Evolutionary conservation across 2,888 invertebrate species (phyloP).

Genomic region (Tetramorium bicarinatum): DNA sequence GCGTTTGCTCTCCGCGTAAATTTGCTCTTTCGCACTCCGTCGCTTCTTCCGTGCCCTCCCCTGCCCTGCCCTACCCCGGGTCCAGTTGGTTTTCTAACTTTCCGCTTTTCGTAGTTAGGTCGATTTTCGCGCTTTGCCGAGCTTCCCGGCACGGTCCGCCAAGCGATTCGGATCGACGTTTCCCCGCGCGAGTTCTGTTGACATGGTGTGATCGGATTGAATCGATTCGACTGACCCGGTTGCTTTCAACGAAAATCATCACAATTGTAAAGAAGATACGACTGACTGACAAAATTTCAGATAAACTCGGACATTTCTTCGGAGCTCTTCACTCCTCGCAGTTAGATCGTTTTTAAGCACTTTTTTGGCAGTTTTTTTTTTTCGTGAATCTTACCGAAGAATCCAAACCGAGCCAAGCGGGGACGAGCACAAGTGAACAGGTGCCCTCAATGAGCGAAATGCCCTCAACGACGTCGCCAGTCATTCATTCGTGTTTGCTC

Average conservation of each 20-base stretch:
- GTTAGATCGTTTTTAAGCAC: not conserved
- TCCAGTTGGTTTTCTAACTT: constrained; percentile 10
- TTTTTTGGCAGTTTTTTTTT: not conserved
- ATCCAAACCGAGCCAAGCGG: not conserved
- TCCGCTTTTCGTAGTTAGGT: constrained; percentile 43
- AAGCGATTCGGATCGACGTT: not conserved
- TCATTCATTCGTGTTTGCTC: not conserved
- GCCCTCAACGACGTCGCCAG: not conserved
- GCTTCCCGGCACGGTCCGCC: constrained; percentile 11
- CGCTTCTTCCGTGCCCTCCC: not conserved
- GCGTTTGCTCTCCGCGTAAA: constrained; percentile 68
- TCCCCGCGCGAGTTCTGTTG: not conserved
- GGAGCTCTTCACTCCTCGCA: too few species aligned
- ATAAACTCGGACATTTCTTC: not conserved
- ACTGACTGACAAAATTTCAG: not conserved
- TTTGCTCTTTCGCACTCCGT: constrained; percentile 38
- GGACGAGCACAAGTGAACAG: not conserved
- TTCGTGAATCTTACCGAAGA: not conserved
- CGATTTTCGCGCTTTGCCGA: constrained; percentile 46
- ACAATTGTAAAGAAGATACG: not conserved
- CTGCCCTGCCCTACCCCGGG: not conserved
- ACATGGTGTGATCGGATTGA: not conserved
- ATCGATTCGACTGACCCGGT: not conserved
- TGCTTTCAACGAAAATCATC: not conserved
- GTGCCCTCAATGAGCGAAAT: not conserved